Base-by-base conservation (phyloP, 2,113 vertebrate species). In the Pteropus alecto region DNA sequence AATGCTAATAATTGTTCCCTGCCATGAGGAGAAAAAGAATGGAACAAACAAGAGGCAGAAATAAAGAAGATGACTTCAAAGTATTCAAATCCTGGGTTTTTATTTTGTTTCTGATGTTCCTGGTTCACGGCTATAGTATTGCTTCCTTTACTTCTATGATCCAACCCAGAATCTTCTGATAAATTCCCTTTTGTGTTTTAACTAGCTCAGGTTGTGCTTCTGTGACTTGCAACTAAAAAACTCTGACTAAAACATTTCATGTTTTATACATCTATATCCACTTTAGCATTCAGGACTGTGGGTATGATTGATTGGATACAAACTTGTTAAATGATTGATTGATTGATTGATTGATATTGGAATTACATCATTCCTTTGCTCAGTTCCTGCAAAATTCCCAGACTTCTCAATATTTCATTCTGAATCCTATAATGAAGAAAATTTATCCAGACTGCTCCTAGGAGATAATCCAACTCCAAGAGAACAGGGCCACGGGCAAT, bases 401-500 rank as follows among this genome's bases (percentile, higher is more conserved):
- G 33, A 35, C 48, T 63, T 96, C 83, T 78, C 46, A 38, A 54
- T 71, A 81, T 82, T 95, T 92, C 28, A 91, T 93, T 88, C 56
- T 88, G 48, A 93, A 51, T 4, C 15, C 35, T 87, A 63, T 61
- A 91, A 48, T 91, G 26, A 92, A 94, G 60, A 91, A 89, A 95
- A 96, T 71, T 51, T 94, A 94, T 73, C 90, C 73, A 92, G 18
- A 84, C 73, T 96, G 48, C 65, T 94, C 81, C 58, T 86, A 96
- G 46, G 74, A 94, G 51, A 83, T 96, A 90, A 93, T 68, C 68
- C 63, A 95, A 87, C 78, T 93, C 83, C 85, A 35, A 93, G 51
- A 97, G 94, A 94, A 91, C 26, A 97, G 38, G 14, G 67, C 96
- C 60, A 91, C 41, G 95, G 82, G 79, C 92, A 95, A 95, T 90